Evolutionary conservation across 2,113 vertebrate genomes (phyloP).

Genomic region (Tragelaphus imberbis): DNA sequence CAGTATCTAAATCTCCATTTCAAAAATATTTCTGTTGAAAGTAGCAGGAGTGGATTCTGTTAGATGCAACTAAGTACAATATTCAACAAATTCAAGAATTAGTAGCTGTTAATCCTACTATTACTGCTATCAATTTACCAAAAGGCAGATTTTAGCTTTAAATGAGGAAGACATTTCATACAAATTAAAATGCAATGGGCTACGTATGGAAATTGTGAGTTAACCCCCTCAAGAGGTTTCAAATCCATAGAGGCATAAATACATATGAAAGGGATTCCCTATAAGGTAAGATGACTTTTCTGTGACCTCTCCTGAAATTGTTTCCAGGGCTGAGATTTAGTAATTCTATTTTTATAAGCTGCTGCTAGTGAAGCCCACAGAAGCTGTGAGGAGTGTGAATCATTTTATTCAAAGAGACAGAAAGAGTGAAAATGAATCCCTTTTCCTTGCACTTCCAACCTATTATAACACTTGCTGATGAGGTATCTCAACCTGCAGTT

Average conservation of each 20-base stretch:
- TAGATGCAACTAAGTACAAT: background rate
- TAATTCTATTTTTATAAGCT: conserved; percentile 54
- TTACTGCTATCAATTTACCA: background rate
- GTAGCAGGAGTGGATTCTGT: background rate
- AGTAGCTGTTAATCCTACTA: background rate
- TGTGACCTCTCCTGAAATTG: conserved; percentile 22
- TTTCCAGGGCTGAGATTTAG: conserved; percentile 28
- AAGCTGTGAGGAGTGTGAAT: conserved; percentile 23
- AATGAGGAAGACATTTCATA: background rate
- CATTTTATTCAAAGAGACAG: conserved; percentile 46
- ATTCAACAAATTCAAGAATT: background rate
- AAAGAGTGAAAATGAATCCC: conserved; percentile 52
- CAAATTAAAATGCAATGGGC: conserved; percentile 27
- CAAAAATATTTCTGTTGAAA: background rate
- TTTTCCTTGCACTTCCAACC: background rate
- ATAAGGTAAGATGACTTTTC: background rate
- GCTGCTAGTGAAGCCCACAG: background rate
- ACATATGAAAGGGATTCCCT: conserved; percentile 14
- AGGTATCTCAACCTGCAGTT: background rate
- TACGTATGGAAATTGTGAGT: background rate
- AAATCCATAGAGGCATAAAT: background rate
- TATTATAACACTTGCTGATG: conserved; percentile 11
- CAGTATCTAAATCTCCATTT: background rate
- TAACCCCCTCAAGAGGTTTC: background rate
- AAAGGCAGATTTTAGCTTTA: background rate